phyloP scores from a whole-genome alignment of 2,797 vertebrate species.

The Anniella stebbinsi region DNA sequence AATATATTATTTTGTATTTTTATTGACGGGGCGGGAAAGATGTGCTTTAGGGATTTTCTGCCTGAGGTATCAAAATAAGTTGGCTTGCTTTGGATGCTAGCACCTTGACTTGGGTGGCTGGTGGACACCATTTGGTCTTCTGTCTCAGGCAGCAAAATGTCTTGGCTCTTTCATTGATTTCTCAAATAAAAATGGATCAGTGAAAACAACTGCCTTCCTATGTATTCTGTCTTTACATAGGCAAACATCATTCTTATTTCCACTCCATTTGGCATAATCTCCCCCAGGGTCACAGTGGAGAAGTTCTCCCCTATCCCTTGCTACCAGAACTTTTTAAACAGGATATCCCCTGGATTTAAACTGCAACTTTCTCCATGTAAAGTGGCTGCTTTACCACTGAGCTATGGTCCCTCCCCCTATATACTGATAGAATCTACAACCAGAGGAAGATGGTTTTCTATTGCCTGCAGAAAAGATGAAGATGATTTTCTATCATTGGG shows the following conservation, averaged over 20 bases:
- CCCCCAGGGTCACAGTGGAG: neutral
- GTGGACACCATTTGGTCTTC: too few species aligned
- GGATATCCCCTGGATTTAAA: neutral
- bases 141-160: too few species aligned
- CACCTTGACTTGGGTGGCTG: too few species aligned
- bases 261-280: neutral
- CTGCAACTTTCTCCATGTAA: neutral
- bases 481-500: too few species aligned
- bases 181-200: neutral
- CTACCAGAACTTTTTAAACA: neutral
- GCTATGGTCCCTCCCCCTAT: neutral
- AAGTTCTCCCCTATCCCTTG: too few species aligned
- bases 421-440: too few species aligned
- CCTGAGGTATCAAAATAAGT: neutral
- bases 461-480: too few species aligned
- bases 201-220: neutral
- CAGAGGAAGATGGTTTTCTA: too few species aligned
- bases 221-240: neutral
- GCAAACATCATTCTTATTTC: neutral
- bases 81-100: too few species aligned
- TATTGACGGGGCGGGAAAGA: too few species aligned
- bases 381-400: neutral
- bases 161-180: neutral
- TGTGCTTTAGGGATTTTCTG: too few species aligned
- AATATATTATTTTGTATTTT: too few species aligned